Evolutionary conservation across 2,113 vertebrate genomes (phyloP), one percentile per base, ranked within the genome.

Genomic region (Chionis minor): DNA sequence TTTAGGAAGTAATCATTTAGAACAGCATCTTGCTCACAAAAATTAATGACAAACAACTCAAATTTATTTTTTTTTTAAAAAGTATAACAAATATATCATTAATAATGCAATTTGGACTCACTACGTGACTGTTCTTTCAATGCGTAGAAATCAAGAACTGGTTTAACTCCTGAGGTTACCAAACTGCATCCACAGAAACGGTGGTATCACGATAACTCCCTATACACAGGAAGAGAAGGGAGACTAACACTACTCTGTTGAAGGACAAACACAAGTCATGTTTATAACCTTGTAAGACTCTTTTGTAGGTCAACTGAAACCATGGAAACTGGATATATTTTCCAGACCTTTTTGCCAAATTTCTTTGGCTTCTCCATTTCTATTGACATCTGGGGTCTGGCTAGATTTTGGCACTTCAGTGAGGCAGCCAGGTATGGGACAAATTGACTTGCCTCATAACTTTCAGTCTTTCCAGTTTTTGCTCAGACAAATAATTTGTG

Each of bases 1-100:
- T 91, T 94, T 52, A 63, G 65, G 28, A 71, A 82, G 21, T 40
- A 59, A 81, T 78, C 62, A 86, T 56, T 80, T 90, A 91, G 90
- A 94, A 22, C 13, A 62, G 18, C 30, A 74, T 51, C 59, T 73
- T 83, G 20, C 16, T 88, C 30, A 62, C 42, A 92, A 73, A 93
- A 90, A 78, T 47, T 79, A 4, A 33, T 52, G 44, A 75, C 44
- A 81, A 92, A 83, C 4, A 79, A 55, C 10, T 67, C 10, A 18
- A 30, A 35, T 67, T 32, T 14, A 27, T 47, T 27, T 35, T 14
- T 32, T 47, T 27, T 35, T 23, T 9, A 52, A 20, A 26, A 21
- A 5, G 7, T 32, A 66, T 18, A 89, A 66, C 3, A 52, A 75
- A 35, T 47, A 52, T 33, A 12, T 33, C 18, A 55, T 40, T 89